Conservation (phyloP, 1,140 invertebrate genomes). For the Brachionus calyciflorus region DNA sequence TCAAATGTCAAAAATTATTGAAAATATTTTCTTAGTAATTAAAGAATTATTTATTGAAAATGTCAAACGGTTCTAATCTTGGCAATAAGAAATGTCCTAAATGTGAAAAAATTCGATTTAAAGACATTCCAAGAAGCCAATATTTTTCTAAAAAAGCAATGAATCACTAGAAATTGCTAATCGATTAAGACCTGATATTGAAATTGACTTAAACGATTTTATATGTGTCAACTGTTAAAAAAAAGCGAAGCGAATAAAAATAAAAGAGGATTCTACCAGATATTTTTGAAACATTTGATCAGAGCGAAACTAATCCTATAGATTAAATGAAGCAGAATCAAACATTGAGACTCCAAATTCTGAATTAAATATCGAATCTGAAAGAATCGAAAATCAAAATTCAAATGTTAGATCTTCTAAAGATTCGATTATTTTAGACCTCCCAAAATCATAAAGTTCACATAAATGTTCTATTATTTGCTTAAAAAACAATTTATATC, state of each 20-base stretch:
- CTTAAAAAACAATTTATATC: neutral
- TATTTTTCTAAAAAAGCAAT: neutral
- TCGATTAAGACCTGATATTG: neutral
- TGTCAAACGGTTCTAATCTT: neutral
- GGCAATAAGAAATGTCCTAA: neutral
- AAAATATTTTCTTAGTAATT: too few relatives aligned
- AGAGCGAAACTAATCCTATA: too few relatives aligned
- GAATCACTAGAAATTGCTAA: neutral
- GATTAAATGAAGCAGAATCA: too few relatives aligned
- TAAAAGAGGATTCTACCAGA: too few relatives aligned
- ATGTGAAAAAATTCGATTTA: neutral
- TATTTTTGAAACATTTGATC: too few relatives aligned
- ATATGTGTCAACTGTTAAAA: neutral
- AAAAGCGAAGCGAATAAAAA: neutral
- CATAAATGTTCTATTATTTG: neutral
- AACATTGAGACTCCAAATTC: neutral
- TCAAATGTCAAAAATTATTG: too few relatives aligned
- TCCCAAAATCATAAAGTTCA: neutral
- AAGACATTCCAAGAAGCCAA: neutral
- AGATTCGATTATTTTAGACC: neutral
- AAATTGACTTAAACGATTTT: neutral
- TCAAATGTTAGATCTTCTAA: neutral
- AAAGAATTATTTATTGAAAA: too few relatives aligned
- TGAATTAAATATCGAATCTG: constrained; percentile 51
- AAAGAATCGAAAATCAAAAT: neutral